Evolutionary conservation across 2,797 vertebrate species (phyloP), one percentile per base, ranked within the genome.

Genomic region (Rhadinocentrus ornatus): DNA sequence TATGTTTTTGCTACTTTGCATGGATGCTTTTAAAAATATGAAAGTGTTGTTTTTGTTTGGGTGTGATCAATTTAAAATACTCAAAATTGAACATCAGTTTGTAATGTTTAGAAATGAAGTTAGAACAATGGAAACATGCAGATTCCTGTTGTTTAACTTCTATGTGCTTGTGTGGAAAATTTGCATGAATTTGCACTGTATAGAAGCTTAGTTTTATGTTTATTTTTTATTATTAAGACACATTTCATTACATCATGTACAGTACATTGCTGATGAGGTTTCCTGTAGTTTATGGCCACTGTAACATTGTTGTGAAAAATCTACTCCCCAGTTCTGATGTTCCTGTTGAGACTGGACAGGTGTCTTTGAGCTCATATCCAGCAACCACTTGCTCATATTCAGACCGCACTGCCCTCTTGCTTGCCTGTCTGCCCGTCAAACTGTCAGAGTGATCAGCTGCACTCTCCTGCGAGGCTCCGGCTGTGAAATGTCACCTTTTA

Each of bases 401-500:
- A 39, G 61, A 57, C 50, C 71, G 62, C 75, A 35, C 62, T 62
- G 73, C 64, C 76, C 74, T 63, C 37, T 1, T 53, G 56, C 62
- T 78, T 66, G 73, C 54, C 71, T 68, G 68, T 80, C 62, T 73
- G 76, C 52, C 79, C 84, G 86, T 86, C 88, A 86, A 66, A 57
- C 84, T 88, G 88, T 90, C 90, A 89, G 65, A 77, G 76, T 66
- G 78, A 84, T 78, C 29, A 32, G 50, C 71, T 55, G 80, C 77
- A 66, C 76, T 76, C 71, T 59, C 58, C 80, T 68, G 85, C 75
- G 71, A 62, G 71, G 67, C 75, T 78, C 79, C 64, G 50, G 69
- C 86, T 87, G 65, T 62, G 75, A 93, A 93, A 93, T 94, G 92
- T 93, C 93, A 94, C 92, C 92, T 94, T 95, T 94, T 93, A 92